Percentiles rank a stretch among this genome's conserved stretches.
Conservation (phyloP, 1,140 invertebrate genomes). For the Archegozetes longisetosus region DNA sequence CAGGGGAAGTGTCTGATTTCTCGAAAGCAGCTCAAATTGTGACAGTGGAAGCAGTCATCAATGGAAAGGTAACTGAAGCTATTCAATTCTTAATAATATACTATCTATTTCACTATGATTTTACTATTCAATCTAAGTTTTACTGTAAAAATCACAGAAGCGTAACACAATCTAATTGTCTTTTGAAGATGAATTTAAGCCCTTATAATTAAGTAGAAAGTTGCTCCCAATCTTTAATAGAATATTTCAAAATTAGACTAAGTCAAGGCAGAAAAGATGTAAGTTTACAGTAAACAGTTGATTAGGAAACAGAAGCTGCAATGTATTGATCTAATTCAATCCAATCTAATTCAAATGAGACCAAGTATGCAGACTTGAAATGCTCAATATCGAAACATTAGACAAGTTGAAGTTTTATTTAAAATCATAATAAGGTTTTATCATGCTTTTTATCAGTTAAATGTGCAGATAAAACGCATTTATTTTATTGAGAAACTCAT, state of each 20-base stretch:
- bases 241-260: background rate
- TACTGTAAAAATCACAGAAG: background rate
- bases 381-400: too few relatives aligned
- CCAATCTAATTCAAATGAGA: too few relatives aligned
- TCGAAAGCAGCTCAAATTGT: constrained; percentile 64
- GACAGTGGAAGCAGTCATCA: constrained; percentile 43
- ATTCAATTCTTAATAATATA: background rate
- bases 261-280: too few relatives aligned
- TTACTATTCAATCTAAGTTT: background rate
- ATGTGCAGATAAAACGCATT: too few relatives aligned
- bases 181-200: constrained; percentile 27
- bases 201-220: background rate
- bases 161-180: background rate
- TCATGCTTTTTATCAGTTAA: too few relatives aligned
- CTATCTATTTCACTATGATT: background rate
- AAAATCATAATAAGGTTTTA: too few relatives aligned
- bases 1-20: constrained; percentile 70
- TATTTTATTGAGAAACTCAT: too few relatives aligned
- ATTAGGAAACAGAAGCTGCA: too few relatives aligned
- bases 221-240: background rate
- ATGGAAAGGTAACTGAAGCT: constrained; percentile 49
- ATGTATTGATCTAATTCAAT: too few relatives aligned
- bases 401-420: too few relatives aligned
- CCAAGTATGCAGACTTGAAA: too few relatives aligned
- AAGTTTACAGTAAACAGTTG: too few relatives aligned